These are phyloP conservation scores for Dicranocentrus wangi DNA, from an alignment of 2,888 invertebrate species.

Conservation along the genomic window DNA sequence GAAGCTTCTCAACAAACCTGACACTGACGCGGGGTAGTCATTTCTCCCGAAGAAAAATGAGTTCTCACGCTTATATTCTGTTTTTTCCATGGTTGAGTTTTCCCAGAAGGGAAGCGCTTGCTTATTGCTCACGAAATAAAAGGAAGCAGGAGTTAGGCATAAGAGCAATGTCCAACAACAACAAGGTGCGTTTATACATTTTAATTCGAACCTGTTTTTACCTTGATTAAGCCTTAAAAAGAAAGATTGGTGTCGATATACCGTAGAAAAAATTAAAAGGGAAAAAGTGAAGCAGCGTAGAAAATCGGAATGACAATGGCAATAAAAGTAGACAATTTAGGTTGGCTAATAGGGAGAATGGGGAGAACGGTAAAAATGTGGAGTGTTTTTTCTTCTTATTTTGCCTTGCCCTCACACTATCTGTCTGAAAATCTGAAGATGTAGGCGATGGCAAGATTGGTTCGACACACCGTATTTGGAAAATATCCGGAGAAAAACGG, in stretches of 20 bases:
- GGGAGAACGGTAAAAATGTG: slow-evolving; percentile 25
- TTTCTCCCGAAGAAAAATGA: slow-evolving; percentile 7
- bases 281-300: slow-evolving; percentile 28
- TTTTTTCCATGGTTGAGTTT: slow-evolving; percentile 19
- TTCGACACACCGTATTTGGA: slow-evolving; percentile 35
- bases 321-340: slow-evolving; percentile 20
- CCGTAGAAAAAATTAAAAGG: slow-evolving; percentile 16
- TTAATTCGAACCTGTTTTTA: no score
- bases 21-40: no score
- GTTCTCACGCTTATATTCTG: slow-evolving; percentile 20
- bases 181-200: no score
- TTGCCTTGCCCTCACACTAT: slow-evolving; percentile 17
- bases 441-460: background rate
- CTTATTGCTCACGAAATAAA: background rate
- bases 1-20: no score
- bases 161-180: background rate
- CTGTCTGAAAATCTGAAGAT: slow-evolving; percentile 3
- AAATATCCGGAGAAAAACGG: slow-evolving; percentile 47
- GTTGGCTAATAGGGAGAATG: background rate
- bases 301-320: slow-evolving; percentile 26
- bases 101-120: background rate
- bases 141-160: slow-evolving; percentile 14
- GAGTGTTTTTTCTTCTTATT: slow-evolving; percentile 4
- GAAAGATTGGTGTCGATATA: background rate
- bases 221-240: no score